Percentiles rank a stretch among this genome's conserved stretches.
These are phyloP conservation scores for Catalaphyllia jardinei DNA, from an alignment of 64 coral and sea anemone genomes.

Conservation along the genomic window DNA sequence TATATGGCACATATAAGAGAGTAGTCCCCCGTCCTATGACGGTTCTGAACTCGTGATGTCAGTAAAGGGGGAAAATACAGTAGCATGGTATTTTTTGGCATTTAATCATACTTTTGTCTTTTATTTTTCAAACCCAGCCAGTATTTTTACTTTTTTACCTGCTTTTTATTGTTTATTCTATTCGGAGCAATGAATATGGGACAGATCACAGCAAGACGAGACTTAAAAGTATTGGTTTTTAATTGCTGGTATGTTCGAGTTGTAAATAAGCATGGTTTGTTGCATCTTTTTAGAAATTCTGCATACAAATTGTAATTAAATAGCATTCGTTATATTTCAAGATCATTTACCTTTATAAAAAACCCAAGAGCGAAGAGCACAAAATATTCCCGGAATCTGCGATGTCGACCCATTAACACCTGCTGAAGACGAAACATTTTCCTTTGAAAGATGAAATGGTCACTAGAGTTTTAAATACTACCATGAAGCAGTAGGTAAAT, in stretches of 20 bases:
- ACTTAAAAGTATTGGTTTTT: not conserved
- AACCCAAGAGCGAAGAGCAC: not conserved
- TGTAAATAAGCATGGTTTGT: not conserved
- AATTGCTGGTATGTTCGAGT: not conserved
- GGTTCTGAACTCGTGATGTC: too few species aligned
- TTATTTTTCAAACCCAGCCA: too few species aligned
- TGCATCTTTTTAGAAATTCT: not conserved
- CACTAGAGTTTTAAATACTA: not conserved
- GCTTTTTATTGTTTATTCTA: too few species aligned
- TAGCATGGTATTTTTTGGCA: too few species aligned
- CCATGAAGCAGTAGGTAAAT: not conserved
- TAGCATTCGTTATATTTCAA: not conserved
- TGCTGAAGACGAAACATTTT: not conserved
- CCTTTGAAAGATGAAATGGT: not conserved
- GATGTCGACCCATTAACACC: not conserved
- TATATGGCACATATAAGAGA: too few species aligned
- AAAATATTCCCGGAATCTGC: not conserved
- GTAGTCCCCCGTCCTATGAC: too few species aligned
- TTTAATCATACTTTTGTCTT: too few species aligned
- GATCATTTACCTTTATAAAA: not conserved
- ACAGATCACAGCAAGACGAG: too few species aligned
- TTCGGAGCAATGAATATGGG: too few species aligned
- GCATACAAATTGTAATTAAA: not conserved
- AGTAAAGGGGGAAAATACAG: too few species aligned
- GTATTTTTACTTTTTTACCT: too few species aligned